phyloP scores from a whole-genome alignment of 2,113 vertebrate genomes.

The Benthochromis sp. region DNA sequence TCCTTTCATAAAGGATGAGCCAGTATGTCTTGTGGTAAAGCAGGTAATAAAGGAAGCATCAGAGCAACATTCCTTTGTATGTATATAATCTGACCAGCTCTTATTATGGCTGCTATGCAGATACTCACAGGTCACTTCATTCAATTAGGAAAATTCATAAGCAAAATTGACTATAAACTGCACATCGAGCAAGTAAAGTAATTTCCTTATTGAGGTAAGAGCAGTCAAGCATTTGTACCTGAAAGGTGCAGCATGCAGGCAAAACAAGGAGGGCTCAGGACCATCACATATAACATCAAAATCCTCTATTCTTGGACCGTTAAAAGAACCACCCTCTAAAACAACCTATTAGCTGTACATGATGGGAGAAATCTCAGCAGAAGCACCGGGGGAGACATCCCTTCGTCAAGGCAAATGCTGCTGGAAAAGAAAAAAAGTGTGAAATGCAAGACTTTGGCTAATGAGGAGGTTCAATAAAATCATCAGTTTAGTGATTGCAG shows the following conservation, averaged over 20 bases:
- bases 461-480: not conserved
- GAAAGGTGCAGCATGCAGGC: not conserved
- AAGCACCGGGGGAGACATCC: not conserved
- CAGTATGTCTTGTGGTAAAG: not conserved
- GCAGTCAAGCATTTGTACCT: not conserved
- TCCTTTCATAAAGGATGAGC: not conserved
- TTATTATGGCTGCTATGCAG: not conserved
- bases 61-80: not conserved
- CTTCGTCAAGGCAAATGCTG: not conserved
- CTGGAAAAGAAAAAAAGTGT: not conserved
- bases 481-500: not conserved
- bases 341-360: not conserved
- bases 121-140: not conserved
- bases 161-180: not conserved
- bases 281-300: not conserved
- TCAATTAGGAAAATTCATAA: not conserved
- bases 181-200: not conserved
- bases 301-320: not conserved
- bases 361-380: not conserved
- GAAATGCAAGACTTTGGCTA: not conserved
- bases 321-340: not conserved
- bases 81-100: not conserved
- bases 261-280: not conserved
- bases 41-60: not conserved
- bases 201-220: not conserved